Evolutionary conservation across 2,888 invertebrate genomes (phyloP), one percentile per base, ranked within the genome.

Genomic region (Drosophila diplacantha): DNA sequence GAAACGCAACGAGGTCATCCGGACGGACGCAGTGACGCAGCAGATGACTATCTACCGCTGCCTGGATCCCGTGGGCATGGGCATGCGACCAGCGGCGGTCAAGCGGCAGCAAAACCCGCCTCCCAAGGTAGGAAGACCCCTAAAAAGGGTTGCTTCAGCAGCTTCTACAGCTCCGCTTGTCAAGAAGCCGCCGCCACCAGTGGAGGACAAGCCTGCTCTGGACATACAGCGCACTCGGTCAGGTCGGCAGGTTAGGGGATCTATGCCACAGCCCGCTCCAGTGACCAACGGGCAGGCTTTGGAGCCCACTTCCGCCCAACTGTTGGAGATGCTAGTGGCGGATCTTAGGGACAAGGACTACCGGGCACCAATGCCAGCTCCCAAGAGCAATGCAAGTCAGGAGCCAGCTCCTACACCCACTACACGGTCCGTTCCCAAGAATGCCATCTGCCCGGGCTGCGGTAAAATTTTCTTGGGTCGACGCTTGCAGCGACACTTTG

Each of bases 401-500:
- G 38, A 58, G 29, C 6, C 18, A 26, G 14, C 24, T 26, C 26
- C 11, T 55, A 69, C 20, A 67, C 50, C 50, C 54, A 49, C 5
- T 29, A 54, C 41, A 43, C 51, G 72, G 37, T 74, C 80, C 38
- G 68, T 87, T 16, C 84, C 88, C 26, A 79, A 79, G 1, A 81
- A 86, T 34, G 81, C 86, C 6, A 83, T 84, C 55, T 88, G 88
- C 46, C 86, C 85, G 0, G 85, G 84, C 5, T 88, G 88, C 63
- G 82, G 85, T 22, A 88, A 88, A 72, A 85, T 88, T 9, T 88
- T 88, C 59, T 66, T 88, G 38, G 88, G 88, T 0, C 81, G 82
- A 34, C 81, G 87, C 4, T 58, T 88, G 73, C 78, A 86, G 59
- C 81, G 84, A 0, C 88, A 88, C 67, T 86, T 82, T 39, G 80